Base-by-base conservation (phyloP, 2,113 vertebrate species). In the Microcebus tavaratra region DNA sequence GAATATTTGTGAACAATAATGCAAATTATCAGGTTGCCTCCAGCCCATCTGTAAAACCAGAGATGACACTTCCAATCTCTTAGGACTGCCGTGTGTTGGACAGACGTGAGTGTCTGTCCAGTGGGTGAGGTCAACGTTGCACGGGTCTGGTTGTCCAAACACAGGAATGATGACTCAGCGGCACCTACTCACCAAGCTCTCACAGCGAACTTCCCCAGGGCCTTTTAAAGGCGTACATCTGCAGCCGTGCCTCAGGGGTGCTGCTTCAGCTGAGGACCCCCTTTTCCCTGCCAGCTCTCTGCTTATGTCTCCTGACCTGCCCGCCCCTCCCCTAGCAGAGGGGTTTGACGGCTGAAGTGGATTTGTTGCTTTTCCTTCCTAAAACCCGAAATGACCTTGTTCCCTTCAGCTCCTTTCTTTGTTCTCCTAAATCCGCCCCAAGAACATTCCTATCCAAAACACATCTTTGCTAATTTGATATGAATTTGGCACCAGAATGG, bases 201-300 rank as follows among this genome's bases (percentile, higher is more conserved):
- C n/a, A 5, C 11, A 31, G 2, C 4, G 34, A 11, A 17, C 27
- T 63, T 34, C 59, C 75, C 34, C 0, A 1, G 13, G 13, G 14
- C 20, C 12, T 7, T 18, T 36, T 14, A 36, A 25, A 72, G n/a
- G 21, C 0, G 0, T 11, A 18, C 3, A 8, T 53, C n/a, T 31
- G 10, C 4, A 78, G 27, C 11, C 27, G 31, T 2, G 53, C 34
- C 42, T 2, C 0, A 7, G 10, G 61, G 61, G 73, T 2, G 4
- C 29, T 67, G 31, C 68, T 31, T 13, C 1, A 0, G 73, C 75
- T 31, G 42, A 61, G 20, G 45, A 27, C 53, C 34, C 8, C 34
- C 20, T 20, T 21, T n/a, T 0, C 42, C 12, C 25, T 55, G 0
- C 2, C 2, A 31, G 36, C 2, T 2, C 13, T 20, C 2, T 65